These are phyloP conservation scores for Atta cephalotes DNA, from an alignment of 1,140 invertebrate genomes.

Conservation along the genomic window DNA sequence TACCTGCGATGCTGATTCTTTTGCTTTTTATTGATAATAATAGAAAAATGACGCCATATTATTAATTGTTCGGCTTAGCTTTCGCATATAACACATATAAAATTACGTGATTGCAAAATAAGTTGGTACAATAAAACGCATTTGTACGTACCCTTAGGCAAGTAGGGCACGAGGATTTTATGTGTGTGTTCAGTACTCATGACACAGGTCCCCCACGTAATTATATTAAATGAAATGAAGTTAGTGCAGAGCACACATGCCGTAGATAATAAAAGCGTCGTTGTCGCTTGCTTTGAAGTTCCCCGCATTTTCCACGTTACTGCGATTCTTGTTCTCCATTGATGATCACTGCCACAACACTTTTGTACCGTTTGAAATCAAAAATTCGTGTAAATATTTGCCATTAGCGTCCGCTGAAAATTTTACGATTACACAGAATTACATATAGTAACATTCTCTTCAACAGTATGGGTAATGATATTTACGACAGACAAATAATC, in stretches of 20 bases:
- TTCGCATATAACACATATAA: background rate
- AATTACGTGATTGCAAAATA: constrained; percentile 48
- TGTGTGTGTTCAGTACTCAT: constrained; percentile 1
- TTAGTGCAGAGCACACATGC: constrained; percentile 44
- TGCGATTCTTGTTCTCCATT: constrained; percentile 66
- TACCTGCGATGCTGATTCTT: background rate
- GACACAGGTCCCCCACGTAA: constrained; percentile 45
- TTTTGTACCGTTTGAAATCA: constrained; percentile 45
- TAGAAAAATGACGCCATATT: background rate
- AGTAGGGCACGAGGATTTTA: background rate
- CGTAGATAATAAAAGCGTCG: constrained; percentile 46
- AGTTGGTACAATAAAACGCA: constrained; percentile 38
- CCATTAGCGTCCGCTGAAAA: constrained; percentile 54
- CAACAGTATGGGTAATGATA: constrained; percentile 34
- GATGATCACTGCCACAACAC: constrained; percentile 54
- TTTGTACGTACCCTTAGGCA: constrained; percentile 19
- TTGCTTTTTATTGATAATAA: background rate
- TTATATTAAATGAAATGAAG: constrained; percentile 65
- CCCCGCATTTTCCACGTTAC: constrained; percentile 49
- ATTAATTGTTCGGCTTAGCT: constrained; percentile 15
- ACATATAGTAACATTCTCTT: constrained; percentile 28
- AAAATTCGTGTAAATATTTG: constrained; percentile 46
- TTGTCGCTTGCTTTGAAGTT: constrained; percentile 63
- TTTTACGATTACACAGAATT: constrained; percentile 46
- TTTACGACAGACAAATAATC: constrained; percentile 52